phyloP scores from a whole-genome alignment of 2,797 vertebrate species.

The Coregonus ussuriensis region DNA sequence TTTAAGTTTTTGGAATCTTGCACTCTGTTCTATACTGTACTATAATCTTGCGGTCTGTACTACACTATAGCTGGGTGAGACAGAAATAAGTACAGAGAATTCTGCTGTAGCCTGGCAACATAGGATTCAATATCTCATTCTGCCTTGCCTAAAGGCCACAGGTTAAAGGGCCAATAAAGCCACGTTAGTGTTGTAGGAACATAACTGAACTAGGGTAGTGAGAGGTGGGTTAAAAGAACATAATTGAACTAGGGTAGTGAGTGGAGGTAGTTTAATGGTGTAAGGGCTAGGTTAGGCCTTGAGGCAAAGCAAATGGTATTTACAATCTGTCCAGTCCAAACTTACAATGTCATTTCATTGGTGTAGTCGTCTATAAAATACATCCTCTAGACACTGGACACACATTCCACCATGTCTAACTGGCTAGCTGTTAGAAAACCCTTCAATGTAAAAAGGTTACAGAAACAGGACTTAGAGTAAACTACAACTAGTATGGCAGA shows the following conservation, averaged over 20 bases:
- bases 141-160: neutral
- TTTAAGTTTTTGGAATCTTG: neutral
- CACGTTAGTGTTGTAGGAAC: neutral
- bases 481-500: neutral
- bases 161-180: slow-evolving; percentile 8
- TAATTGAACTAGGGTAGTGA: slow-evolving; percentile 8
- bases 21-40: neutral
- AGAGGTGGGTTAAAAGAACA: neutral
- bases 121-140: neutral
- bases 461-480: neutral
- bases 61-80: neutral
- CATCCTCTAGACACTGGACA: neutral
- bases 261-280: neutral
- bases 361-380: neutral
- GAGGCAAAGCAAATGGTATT: neutral
- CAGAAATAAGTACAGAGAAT: neutral
- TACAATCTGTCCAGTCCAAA: neutral
- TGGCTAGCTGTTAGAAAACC: neutral
- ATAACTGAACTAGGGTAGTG: slow-evolving; percentile 6
- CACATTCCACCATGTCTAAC: neutral
- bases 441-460: neutral
- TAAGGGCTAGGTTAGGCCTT: neutral
- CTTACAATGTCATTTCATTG: neutral
- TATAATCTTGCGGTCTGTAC: neutral
- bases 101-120: neutral